Evolutionary conservation across 2,113 vertebrate genomes (phyloP), one percentile per base, ranked within the genome.

Genomic region (Polypterus senegalus): DNA sequence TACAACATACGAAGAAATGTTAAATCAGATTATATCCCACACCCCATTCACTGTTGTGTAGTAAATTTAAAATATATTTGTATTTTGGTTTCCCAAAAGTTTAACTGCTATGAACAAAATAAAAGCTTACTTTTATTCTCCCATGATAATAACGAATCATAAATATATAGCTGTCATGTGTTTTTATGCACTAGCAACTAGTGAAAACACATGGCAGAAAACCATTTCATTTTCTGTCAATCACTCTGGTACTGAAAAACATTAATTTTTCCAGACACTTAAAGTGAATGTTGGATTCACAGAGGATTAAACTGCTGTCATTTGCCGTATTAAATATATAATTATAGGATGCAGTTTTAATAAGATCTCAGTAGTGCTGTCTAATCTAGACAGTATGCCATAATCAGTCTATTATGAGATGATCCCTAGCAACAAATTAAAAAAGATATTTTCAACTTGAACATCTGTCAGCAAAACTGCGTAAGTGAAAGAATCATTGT

Each of bases 341-440:
- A 44, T 67, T 54, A 66, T 57, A 67, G 60, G 62, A 69, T 57
- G 27, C 60, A 6, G 7, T 63, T 74, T 69, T 77, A 71, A 74
- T 71, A 68, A 73, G 70, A 69, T 71, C 52, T 62, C 45, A 57
- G 65, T 75, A 62, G 57, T 68, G 51, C 68, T 66, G 46, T 63
- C 68, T 65, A n/a, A 55, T 60, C 52, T 62, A 69, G 55, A 65
- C 67, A 72, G 54, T 57, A 44, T 44, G 7, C 48, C 69, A 67
- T 65, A 62, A 74, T 46, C 64, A 48, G 9, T 56, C 0, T 59
- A 2, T 63, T 57, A 49, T 46, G 53, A 57, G 3, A 2, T 51
- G 4, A 58, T 60, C 65, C 7, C 3, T 61, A 54, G 47, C 73
- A 65, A 47, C 8, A 4, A 54, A 61, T 68, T 46, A 57, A 63